These are phyloP conservation scores for Brachionus paranguensis DNA, from an alignment of 1,140 invertebrate species.

Conservation along the genomic window DNA sequence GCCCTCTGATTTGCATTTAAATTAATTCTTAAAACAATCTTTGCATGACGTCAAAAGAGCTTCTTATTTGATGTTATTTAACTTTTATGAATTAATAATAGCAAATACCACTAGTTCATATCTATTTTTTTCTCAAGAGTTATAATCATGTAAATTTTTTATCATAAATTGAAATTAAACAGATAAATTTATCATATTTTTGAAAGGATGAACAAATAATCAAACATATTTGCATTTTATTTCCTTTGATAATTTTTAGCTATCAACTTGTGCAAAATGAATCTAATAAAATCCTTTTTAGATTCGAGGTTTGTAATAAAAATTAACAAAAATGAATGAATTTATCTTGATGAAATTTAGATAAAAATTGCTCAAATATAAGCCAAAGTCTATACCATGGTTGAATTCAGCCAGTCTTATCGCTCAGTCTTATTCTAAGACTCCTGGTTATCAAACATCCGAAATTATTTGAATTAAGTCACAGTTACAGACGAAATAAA, in stretches of 20 bases:
- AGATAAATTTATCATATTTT: constrained; percentile 25
- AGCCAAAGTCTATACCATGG: not conserved
- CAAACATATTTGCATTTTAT: not conserved
- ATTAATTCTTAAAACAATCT: constrained; percentile 28
- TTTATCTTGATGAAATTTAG: not conserved
- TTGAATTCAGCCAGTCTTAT: not conserved
- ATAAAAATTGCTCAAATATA: not conserved
- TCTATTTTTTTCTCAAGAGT: not conserved
- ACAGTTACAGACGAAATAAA: not conserved
- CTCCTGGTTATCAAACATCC: not conserved
- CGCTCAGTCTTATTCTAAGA: not conserved
- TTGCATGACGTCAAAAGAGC: not conserved
- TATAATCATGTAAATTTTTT: not conserved
- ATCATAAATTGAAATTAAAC: constrained; percentile 7
- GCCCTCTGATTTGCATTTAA: constrained; percentile 14
- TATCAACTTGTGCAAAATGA: not conserved
- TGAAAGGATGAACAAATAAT: not conserved
- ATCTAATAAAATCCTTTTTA: not conserved
- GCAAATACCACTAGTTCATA: not conserved
- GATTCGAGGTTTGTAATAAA: not conserved
- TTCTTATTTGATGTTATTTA: not conserved
- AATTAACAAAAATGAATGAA: not conserved
- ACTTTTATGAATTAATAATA: not conserved
- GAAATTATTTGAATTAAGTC: not conserved
- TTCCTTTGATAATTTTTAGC: not conserved